Evolutionary conservation across 1,140 invertebrate species (phyloP).

Genomic region (Helicoverpa zea): DNA sequence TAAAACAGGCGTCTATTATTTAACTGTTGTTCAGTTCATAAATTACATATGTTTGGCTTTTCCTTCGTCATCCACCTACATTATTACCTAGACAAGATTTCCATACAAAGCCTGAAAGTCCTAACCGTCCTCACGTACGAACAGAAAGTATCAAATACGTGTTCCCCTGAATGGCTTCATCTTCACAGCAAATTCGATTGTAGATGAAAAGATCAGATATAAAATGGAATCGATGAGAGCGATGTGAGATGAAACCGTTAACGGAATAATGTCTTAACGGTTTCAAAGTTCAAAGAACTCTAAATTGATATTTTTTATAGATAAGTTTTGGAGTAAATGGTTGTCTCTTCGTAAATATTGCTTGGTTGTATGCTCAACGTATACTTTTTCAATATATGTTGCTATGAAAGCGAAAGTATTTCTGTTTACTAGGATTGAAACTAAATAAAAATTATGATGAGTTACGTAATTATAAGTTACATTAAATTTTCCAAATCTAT

Average conservation of each 20-base stretch:
- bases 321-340: too few species aligned
- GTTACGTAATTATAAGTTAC: too few species aligned
- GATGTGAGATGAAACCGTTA: background rate
- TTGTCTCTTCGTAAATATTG: too few species aligned
- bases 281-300: background rate
- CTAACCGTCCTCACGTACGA: background rate
- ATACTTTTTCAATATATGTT: too few species aligned
- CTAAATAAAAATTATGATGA: background rate
- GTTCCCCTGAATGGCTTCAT: slow-evolving; percentile 22
- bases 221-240: background rate
- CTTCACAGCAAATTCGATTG: slow-evolving; percentile 19
- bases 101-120: too few species aligned
- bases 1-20: too few species aligned
- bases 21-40: background rate
- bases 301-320: too few species aligned
- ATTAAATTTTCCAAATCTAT: too few species aligned
- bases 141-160: slow-evolving; percentile 3
- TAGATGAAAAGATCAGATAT: slow-evolving; percentile 14
- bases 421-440: background rate
- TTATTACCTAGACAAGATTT: too few species aligned
- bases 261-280: background rate
- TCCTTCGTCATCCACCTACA: too few species aligned
- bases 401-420: background rate
- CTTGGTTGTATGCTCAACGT: too few species aligned
- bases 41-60: background rate